Base-by-base conservation (phyloP, 2,113 vertebrate species). In the Crotalus tigris region DNA sequence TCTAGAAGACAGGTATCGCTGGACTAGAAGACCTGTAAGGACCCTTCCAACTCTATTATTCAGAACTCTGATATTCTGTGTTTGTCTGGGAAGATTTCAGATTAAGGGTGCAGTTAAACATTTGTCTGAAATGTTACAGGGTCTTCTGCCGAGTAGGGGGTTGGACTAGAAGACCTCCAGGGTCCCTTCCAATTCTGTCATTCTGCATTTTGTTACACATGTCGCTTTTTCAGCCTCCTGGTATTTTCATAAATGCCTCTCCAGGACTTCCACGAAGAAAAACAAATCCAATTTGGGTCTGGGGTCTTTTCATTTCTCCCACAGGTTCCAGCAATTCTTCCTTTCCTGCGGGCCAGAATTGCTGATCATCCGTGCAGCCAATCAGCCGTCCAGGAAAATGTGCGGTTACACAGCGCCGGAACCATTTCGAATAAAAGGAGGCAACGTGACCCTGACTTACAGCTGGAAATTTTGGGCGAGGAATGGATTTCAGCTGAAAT, bases 391-490 rank as follows among this genome's bases (percentile, higher is more conserved):
- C 17, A 24, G 21, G 85, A 88, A 69, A 58, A 33, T 91, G 53
- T 91, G 93, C 17, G 93, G 90, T 53, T 88, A 49, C 85, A 88
- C 33, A 12, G 39, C 81, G 85, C 93, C 29, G 0, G 33, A 92
- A 44, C 88, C 92, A 55, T 91, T 93, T 39, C 94, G 96, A 95
- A 96, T 90, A 92, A 96, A 54, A 24, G 92, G 92, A 1, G 92
- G 92, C 12, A 93, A 93, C 5, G 57, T 93, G 46, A 90, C 96
- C 90, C 90, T 96, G 59, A 97, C 95, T 75, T 96, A 96, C 91
- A 95, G 95, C 85, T 97, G 97, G 92, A 93, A 90, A n/a, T 87
- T 90, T 46, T 7, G 85, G 92, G 7, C 55, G 1, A 58, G 81
- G 39, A 58, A 59, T 0, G n/a, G 89, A 33, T 93, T 93, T 87